Evolutionary conservation across 2,113 vertebrate genomes (phyloP).

Genomic region (Illadopsis cleaveri): DNA sequence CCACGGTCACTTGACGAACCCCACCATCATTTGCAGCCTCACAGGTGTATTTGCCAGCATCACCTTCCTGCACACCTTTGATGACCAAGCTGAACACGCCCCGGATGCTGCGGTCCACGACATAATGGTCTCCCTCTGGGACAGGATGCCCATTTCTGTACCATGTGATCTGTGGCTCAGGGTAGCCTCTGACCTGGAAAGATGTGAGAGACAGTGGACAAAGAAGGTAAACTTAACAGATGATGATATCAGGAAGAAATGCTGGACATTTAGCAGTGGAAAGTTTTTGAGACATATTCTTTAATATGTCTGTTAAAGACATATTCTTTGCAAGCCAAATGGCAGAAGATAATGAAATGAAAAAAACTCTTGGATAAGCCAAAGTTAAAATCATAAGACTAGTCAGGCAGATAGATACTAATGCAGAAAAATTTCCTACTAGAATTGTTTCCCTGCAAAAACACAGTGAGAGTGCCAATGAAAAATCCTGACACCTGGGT

Average conservation of each 20-base stretch:
- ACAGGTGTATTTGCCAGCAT: conserved; percentile 88
- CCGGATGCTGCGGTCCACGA: conserved; percentile 71
- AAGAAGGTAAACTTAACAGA: not conserved
- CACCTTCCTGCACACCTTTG: conserved; percentile 73
- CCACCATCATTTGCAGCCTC: conserved; percentile 85
- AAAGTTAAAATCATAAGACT: conserved; percentile 19
- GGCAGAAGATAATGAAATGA: conserved; percentile 28
- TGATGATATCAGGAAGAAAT: conserved; percentile 61
- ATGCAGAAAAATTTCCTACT: not conserved
- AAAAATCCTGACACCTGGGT: not conserved
- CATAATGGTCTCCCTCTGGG: conserved; percentile 72
- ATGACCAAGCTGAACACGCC: conserved; percentile 87
- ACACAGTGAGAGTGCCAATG: not conserved
- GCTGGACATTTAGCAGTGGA: conserved; percentile 30
- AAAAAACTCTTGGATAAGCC: not conserved
- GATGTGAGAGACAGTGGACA: not conserved
- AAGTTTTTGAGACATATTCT: conserved; percentile 30
- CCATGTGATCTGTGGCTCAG: conserved; percentile 89
- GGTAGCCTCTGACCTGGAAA: conserved; percentile 85
- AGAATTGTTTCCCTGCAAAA: not conserved
- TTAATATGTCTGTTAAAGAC: conserved; percentile 33
- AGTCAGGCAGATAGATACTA: not conserved
- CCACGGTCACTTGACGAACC: conserved; percentile 86
- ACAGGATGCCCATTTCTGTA: conserved; percentile 83
- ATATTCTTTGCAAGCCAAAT: conserved; percentile 53